Base-by-base conservation (phyloP, 30 jellyfish, hydroid and myxozoan genomes). In the Catostylus mosaicus region DNA sequence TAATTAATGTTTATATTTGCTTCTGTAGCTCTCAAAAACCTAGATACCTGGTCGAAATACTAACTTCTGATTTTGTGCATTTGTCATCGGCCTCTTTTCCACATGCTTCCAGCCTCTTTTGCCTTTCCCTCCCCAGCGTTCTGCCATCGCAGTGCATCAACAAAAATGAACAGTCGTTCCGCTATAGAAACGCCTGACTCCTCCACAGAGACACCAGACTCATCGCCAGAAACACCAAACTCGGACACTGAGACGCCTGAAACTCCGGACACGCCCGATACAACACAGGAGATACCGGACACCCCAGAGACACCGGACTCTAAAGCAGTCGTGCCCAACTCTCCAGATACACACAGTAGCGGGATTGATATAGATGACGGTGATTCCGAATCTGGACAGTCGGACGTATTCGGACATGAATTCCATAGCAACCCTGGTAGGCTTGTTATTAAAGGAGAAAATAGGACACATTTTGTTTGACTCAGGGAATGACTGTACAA, bases 211-310 rank as follows among this genome's bases (percentile, higher is more conserved):
- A 82, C 92, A 47, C 92, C 92, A 61, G 81, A 82, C 74, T 64
- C 86, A 14, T 37, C 82, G 18, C 33, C 92, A 8, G 92, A 82
- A n/a, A 82, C 92, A 20, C 92, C 92, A 63, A 77, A 36, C 64
- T 68, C 80, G 38, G 80, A 66, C 12, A 50, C 88, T 4, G 88
- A 77, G 30, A 77, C 88, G 1, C 78, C 88, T 30, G 88, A 77
- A 20, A 52, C 86, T 14, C 85, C 86, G n/a, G 92, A 68, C n/a
- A 82, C 92, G 18, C 92, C 92, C 37, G 86, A 82, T 73, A 82
- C 92, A 19, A 31, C 82, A 23, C 80, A 46, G 18, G 79, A 82
- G 14, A 70, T 82, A 68, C 92, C 92, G 60, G 82, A 70, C 86
- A 61, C 92, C 1, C 92, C 82, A 26, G 92, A 62, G 18, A 82